Evolutionary conservation across 2,113 vertebrate species (phyloP).

Genomic region (Toxostoma redivivum): DNA sequence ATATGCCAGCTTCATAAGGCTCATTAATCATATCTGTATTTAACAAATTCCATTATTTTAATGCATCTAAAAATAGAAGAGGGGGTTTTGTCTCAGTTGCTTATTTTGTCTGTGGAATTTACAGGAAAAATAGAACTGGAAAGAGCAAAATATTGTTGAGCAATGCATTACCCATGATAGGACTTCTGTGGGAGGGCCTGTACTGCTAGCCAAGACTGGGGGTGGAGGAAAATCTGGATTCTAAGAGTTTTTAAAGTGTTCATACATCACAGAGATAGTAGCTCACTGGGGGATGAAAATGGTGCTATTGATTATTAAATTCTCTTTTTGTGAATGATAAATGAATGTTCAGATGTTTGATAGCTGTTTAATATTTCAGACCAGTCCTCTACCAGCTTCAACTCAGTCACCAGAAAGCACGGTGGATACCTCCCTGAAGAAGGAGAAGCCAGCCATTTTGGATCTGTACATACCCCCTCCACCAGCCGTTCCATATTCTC

Average conservation of each 20-base stretch:
- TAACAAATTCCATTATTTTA: background rate
- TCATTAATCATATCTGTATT: background rate
- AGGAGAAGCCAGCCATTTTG: constrained; percentile 84
- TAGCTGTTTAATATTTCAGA: constrained; percentile 62
- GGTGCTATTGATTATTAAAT: background rate
- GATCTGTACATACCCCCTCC: constrained; percentile 91
- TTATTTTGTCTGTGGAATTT: constrained; percentile 5
- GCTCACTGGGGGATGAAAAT: background rate
- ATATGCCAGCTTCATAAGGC: background rate
- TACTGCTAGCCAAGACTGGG: background rate
- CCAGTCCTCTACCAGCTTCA: constrained; percentile 64
- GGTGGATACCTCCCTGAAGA: constrained; percentile 73
- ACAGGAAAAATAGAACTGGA: background rate
- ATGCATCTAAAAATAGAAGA: background rate
- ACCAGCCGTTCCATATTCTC: constrained; percentile 82
- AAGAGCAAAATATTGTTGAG: background rate
- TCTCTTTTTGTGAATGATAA: background rate
- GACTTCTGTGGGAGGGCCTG: background rate
- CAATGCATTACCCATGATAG: background rate
- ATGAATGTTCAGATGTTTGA: background rate
- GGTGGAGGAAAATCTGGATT: background rate
- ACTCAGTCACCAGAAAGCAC: constrained; percentile 71
- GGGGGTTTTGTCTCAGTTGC: background rate
- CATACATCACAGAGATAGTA: background rate
- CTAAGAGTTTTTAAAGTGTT: background rate